These are phyloP conservation scores for Laodelphax striatellus DNA, from an alignment of 1,140 invertebrate species.

Conservation along the genomic window DNA sequence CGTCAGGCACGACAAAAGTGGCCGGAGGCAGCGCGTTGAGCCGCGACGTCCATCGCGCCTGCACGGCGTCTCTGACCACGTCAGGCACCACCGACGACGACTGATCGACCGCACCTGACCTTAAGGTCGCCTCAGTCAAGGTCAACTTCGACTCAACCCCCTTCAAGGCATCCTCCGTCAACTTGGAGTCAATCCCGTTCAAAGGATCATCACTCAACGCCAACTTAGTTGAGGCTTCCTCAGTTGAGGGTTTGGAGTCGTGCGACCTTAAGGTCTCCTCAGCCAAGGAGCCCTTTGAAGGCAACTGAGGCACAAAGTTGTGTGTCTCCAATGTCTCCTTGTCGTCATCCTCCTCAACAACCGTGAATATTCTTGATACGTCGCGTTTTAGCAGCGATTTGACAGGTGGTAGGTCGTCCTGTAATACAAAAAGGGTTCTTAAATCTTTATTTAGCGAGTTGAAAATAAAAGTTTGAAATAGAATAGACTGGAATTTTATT, in stretches of 20 bases:
- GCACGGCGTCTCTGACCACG: slow-evolving; percentile 20
- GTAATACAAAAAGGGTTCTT: no score
- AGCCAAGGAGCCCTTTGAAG: not conserved
- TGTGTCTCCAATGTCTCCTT: not conserved
- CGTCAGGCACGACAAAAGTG: slow-evolving; percentile 13
- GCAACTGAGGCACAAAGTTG: not conserved
- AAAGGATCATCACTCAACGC: no score
- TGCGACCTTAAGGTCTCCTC: not conserved
- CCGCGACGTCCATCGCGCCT: slow-evolving; percentile 12
- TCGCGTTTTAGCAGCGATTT: slow-evolving; percentile 49
- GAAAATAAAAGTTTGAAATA: no score
- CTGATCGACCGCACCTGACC: not conserved
- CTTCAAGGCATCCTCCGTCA: not conserved
- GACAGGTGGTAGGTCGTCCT: no score
- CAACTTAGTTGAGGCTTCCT: no score
- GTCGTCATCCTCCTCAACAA: slow-evolving; percentile 53
- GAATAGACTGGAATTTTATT: no score
- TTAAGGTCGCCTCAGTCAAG: not conserved
- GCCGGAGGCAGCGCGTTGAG: slow-evolving; percentile 9
- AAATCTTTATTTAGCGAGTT: no score
- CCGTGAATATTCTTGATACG: slow-evolving; percentile 61
- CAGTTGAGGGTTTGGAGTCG: not conserved
- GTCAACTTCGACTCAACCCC: not conserved
- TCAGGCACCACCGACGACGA: slow-evolving; percentile 14
- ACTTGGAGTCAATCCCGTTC: no score